Evolutionary conservation across 2,797 vertebrate genomes (phyloP).

Genomic region (Poecile montanus): DNA sequence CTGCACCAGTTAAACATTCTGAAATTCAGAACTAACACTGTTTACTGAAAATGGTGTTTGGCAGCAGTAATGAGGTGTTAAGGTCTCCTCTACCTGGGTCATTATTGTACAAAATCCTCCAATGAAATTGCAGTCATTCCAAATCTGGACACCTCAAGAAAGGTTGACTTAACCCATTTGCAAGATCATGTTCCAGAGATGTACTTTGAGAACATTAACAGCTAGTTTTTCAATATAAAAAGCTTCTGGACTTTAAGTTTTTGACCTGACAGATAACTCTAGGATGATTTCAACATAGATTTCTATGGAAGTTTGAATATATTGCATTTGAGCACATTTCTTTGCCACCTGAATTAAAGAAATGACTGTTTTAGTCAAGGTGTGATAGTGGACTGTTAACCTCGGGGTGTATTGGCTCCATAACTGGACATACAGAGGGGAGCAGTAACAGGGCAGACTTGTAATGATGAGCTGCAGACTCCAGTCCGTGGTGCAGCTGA

Average conservation of each 20-base stretch:
- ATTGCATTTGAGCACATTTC: background rate
- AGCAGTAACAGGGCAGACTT: background rate
- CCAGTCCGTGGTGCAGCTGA: background rate
- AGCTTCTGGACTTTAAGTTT: background rate
- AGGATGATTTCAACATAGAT: background rate
- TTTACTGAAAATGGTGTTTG: background rate
- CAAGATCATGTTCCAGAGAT: background rate
- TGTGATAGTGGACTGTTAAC: background rate
- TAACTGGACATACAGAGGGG: background rate
- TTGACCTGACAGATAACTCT: background rate
- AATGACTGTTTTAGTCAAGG: background rate
- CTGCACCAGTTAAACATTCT: background rate
- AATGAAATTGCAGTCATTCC: background rate
- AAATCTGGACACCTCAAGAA: background rate
- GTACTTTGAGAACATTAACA: background rate
- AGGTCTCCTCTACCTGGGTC: background rate
- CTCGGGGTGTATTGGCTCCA: background rate
- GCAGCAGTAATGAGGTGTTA: background rate
- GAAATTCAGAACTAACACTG: background rate
- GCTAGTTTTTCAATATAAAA: background rate
- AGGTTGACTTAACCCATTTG: background rate
- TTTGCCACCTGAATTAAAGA: background rate
- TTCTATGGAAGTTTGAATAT: background rate
- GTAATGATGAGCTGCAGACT: background rate
- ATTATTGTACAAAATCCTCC: background rate